Percentiles rank a stretch among this genome's conserved stretches.
Conservation (phyloP, 2,888 invertebrate species). For the Eupithecia tripunctaria region DNA sequence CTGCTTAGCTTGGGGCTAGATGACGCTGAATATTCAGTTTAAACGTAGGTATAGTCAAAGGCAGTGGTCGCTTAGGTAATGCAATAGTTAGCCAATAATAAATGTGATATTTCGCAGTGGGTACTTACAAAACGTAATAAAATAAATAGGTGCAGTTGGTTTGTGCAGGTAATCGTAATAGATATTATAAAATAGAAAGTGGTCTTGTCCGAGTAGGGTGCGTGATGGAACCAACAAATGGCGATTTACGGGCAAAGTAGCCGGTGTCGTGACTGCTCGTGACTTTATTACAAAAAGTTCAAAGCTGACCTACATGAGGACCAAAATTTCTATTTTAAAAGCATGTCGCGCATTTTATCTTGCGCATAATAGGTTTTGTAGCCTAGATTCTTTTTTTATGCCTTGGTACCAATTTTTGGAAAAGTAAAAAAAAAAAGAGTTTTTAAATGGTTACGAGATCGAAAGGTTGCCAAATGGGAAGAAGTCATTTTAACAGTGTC, state of each 20-base stretch:
- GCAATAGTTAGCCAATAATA: neutral
- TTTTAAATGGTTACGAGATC: no score
- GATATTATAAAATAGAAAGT: conserved; percentile 59
- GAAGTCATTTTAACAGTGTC: no score
- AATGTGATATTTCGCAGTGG: neutral
- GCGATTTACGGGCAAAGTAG: conserved; percentile 34
- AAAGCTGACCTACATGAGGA: conserved; percentile 34
- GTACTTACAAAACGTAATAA: neutral
- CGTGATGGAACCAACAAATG: conserved; percentile 42
- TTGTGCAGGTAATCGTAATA: neutral
- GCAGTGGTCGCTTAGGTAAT: no score
- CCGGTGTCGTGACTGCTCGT: conserved; percentile 31
- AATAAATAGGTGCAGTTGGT: conserved; percentile 5
- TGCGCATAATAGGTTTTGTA: conserved; percentile 25
- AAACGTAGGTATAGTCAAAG: no score
- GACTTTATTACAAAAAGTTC: conserved; percentile 30
- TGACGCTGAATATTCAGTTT: no score
- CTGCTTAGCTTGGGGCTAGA: no score
- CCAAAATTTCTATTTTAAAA: conserved; percentile 29
- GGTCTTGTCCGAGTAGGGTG: conserved; percentile 36
- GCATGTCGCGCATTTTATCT: conserved; percentile 23
- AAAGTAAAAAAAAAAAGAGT: no score
- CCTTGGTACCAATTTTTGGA: neutral
- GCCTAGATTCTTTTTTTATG: conserved; percentile 17
- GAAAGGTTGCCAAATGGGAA: no score